Evolutionary conservation across 2,797 vertebrate species (phyloP), one percentile per base, ranked within the genome.

Genomic region (Sebastiscus albofasciatus): DNA sequence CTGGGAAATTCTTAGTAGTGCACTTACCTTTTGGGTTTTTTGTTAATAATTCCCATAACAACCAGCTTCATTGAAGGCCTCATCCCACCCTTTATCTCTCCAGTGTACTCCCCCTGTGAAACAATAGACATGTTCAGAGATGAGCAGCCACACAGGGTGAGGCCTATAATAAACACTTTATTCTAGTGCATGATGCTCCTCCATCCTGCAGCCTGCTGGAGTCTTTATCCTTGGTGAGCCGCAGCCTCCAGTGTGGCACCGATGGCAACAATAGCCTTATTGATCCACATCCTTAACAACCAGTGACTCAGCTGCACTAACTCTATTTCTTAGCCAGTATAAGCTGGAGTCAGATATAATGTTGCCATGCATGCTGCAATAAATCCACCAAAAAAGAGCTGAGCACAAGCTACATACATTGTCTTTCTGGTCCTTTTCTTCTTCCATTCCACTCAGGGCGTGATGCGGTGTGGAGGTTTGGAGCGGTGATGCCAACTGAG

Each of bases 21-120:
- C 34, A 36, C 34, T 66, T 87, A 98, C 97, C 96, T 98, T 79
- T 97, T 96, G 12, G 97, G 96, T 66, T 95, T 96, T 86, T 96
- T 92, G 89, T 96, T 94, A 75, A 98, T 92, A 85, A 97, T 95
- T 39, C 97, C 97, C 94, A 98, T 97, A 52, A 98, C 92, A 8
- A 96, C 94, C 87, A 98, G 96, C 81, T 96, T 97, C 97, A 98
- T 98, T 60, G 97, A 94, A 85, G 97, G 97, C 94, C 96, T 96
- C 90, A 98, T 81, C 33, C 97, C 97, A 60, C 97, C 97, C 93
- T 97, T 97, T 90, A 98, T 98, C 91, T 96, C 96, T 49, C 97
- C 97, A 80, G 93, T 92, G 76, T 97, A 98, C 75, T 96, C 96
- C 91, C 91, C 93, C 97, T 98, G 94, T 39, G 82, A 77, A 88